Percentiles rank a stretch among this genome's conserved stretches.
phyloP scores from a whole-genome alignment of 2,888 invertebrate species.

The Parelbella ahira region DNA sequence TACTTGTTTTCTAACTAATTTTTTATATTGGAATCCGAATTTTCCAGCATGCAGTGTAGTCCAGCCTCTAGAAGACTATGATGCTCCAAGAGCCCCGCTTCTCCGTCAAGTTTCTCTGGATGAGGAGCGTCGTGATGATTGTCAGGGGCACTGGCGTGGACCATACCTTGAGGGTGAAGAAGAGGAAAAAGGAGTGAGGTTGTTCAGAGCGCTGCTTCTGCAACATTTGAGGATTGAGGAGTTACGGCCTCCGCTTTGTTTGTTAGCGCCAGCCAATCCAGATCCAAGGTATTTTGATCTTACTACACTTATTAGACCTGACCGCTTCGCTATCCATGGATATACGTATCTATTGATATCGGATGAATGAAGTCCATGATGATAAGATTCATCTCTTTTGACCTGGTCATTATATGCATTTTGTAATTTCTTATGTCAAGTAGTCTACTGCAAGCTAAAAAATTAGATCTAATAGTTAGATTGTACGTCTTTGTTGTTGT shows the following conservation, averaged over 20 bases:
- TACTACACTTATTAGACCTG: too few species aligned
- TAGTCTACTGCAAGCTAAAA: too few species aligned
- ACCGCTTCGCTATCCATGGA: too few species aligned
- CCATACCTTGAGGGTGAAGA: constrained; percentile 65
- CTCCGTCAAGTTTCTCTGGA: constrained; percentile 71
- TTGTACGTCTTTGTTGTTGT: too few species aligned
- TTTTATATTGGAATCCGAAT: background rate
- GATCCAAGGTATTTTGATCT: constrained; percentile 65
- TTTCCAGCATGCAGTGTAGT: constrained; percentile 59
- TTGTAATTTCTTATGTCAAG: too few species aligned
- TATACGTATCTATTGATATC: too few species aligned
- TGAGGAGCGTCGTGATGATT: constrained; percentile 71
- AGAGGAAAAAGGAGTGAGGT: constrained; percentile 69
- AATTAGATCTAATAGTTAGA: too few species aligned
- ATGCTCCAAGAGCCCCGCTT: constrained; percentile 65
- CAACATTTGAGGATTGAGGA: constrained; percentile 68
- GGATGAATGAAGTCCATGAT: too few species aligned
- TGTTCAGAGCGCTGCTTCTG: constrained; percentile 71
- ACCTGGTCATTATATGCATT: too few species aligned
- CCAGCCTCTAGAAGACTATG: constrained; percentile 69
- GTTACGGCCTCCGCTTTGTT: constrained; percentile 65
- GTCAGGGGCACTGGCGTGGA: constrained; percentile 72
- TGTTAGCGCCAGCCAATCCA: constrained; percentile 58
- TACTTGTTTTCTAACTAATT: background rate
- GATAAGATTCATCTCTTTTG: too few species aligned